Base-by-base conservation (phyloP, 2,797 vertebrate species). In the Enteromius treurensis region DNA sequence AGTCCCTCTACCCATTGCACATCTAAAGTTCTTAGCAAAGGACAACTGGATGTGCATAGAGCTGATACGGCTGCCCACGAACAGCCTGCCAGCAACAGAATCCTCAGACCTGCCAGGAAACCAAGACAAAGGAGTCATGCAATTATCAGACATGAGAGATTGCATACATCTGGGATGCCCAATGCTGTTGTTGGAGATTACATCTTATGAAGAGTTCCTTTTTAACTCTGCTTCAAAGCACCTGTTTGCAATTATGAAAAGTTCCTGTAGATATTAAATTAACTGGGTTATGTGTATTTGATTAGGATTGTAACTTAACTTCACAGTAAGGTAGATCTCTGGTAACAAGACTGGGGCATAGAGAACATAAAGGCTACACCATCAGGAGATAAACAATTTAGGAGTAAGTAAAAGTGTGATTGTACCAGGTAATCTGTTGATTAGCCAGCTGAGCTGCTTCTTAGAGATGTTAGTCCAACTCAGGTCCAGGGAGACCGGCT, bases 391-490 rank as follows among this genome's bases (percentile, higher is more conserved):
- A 23, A 70, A 21, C 67, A 60, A 19, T 58, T 45, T 42, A 71
- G 17, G 37, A 6, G 4, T 1, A 29, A 47, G 10, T 40, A 67
- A 29, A 67, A 69, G 23, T 77, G 37, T 19, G 13, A 47, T 8
- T 55, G 79, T 60, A 82, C 97, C 98, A 94, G 98, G 97, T 79
- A 99, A 95, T 81, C 98, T 93, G 94, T 97, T 98, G 93, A 99
- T 97, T 86, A 99, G 96, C 98, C 98, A 99, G 89, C 97, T 97
- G 85, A 99, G 96, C 88, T 99, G 97, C 86, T 98, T 98, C 93
- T 99, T 99, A 71, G 98, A 99, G 93, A 98, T 97, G 90, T 99
- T 99, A 92, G 98, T 99, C 97, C 98, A 98, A 95, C 98, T 97
- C 90, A 99, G 95, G 93, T 99, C 97, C 83, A 99, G 94, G 55